A percentile compares a stretch with the other conserved stretches of the same genome.
phyloP scores from a whole-genome alignment of 2,888 invertebrate species.

The Endotricha flammealis region DNA sequence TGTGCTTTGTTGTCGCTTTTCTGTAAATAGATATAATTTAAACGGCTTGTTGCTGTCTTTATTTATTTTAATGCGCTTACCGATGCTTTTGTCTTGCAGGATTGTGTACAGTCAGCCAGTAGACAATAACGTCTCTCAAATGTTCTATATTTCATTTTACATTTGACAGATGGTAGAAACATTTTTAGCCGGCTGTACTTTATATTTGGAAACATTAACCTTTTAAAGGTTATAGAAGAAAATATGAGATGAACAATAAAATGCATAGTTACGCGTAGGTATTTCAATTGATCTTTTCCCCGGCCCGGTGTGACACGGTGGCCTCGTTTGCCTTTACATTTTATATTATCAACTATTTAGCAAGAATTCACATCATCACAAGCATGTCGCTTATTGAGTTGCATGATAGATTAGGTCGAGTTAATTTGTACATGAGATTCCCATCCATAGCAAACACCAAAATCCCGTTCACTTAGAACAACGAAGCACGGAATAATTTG shows the following conservation, averaged over 20 bases:
- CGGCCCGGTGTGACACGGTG: slow-evolving; percentile 14
- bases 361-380: slow-evolving; percentile 17
- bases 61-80: slow-evolving; percentile 27
- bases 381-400: slow-evolving; percentile 22
- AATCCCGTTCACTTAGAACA: background rate
- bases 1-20: slow-evolving; percentile 36
- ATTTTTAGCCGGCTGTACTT: slow-evolving; percentile 6
- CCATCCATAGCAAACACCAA: background rate
- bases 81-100: slow-evolving; percentile 26
- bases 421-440: background rate
- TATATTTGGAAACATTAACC: slow-evolving; percentile 16
- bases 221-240: slow-evolving; percentile 26
- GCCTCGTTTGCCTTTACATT: slow-evolving; percentile 9
- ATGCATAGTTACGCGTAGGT: slow-evolving; percentile 22
- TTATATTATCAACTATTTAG: slow-evolving; percentile 9
- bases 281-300: slow-evolving; percentile 16
- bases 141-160: background rate
- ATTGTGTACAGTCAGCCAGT: slow-evolving; percentile 8
- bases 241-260: slow-evolving; percentile 20
- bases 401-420: slow-evolving; percentile 17
- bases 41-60: slow-evolving; percentile 38
- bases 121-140: slow-evolving; percentile 7
- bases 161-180: slow-evolving; percentile 9
- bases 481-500: background rate
- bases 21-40: slow-evolving; percentile 21